Conservation (phyloP, 2,888 invertebrate genomes). For the Didymodactylos carnosus region DNA sequence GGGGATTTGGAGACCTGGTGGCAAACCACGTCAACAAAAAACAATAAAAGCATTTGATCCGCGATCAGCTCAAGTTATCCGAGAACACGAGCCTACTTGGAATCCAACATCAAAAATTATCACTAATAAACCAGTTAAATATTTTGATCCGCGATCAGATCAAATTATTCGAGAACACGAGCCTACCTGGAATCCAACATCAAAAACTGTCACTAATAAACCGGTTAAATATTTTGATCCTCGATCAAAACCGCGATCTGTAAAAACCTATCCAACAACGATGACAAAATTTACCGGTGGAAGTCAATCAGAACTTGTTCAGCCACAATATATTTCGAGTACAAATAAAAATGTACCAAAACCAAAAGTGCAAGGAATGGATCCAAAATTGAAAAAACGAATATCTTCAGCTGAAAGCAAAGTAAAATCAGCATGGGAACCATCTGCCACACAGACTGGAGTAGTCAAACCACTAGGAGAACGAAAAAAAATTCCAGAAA, state of each 20-base stretch:
- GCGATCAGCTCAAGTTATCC: background rate
- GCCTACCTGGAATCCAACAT: background rate
- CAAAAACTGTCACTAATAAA: background rate
- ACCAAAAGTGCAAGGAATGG: background rate
- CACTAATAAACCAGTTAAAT: background rate
- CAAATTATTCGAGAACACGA: background rate
- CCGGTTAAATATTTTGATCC: background rate
- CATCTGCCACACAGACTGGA: background rate
- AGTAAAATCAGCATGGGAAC: background rate
- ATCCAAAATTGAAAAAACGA: background rate
- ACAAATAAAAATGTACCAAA: no score
- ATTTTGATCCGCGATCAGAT: background rate
- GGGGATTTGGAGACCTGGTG: background rate
- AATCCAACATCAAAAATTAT: background rate
- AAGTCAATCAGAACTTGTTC: background rate
- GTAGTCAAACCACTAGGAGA: no score
- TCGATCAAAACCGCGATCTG: background rate
- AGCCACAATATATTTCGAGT: no score
- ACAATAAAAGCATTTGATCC: background rate
- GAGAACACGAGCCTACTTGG: background rate
- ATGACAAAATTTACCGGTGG: no score
- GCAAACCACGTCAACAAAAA: background rate
- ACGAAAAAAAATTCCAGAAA: no score
- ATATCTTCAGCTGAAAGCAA: background rate
- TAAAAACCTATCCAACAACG: background rate